Percentiles rank a stretch among this genome's conserved stretches.
Conservation (phyloP, 37 sponge, comb jelly and placozoan species). For the Spongilla lacustris region DNA sequence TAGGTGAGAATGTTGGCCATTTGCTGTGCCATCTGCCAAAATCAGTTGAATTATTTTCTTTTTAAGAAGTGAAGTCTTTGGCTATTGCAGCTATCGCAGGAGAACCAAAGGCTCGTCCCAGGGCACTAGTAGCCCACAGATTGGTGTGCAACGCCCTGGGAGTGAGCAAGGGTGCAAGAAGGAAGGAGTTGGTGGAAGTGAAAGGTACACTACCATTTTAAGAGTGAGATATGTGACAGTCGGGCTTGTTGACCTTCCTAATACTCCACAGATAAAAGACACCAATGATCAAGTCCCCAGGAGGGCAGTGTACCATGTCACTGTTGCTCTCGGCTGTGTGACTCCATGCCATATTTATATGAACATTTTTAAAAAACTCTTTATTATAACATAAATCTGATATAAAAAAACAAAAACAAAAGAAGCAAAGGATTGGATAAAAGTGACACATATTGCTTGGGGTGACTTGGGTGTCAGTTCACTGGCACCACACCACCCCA, state of each 20-base stretch:
- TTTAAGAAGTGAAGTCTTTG: no score
- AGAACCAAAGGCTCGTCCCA: slow-evolving; percentile 16
- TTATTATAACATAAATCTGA: not conserved
- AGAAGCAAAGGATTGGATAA: slow-evolving; percentile 1
- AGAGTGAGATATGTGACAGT: no score
- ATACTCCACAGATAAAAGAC: no score
- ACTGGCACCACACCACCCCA: not conserved
- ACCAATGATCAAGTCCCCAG: no score
- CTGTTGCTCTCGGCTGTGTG: no score
- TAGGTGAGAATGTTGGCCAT: not conserved
- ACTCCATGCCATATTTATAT: not conserved
- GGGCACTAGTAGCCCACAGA: slow-evolving; percentile 49
- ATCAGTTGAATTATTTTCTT: no score
- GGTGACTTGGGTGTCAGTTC: not conserved
- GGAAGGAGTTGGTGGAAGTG: not conserved
- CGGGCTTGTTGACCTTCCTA: no score
- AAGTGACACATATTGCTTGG: not conserved
- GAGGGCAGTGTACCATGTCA: no score
- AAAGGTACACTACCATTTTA: not conserved
- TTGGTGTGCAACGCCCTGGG: slow-evolving; percentile 67
- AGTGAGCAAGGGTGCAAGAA: slow-evolving; percentile 38
- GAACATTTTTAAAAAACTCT: not conserved
- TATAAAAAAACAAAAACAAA: not conserved
- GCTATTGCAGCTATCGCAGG: not conserved
- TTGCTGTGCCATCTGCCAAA: not conserved